Evolutionary conservation across 2,113 vertebrate species (phyloP).

Genomic region (Alligator sinensis): DNA sequence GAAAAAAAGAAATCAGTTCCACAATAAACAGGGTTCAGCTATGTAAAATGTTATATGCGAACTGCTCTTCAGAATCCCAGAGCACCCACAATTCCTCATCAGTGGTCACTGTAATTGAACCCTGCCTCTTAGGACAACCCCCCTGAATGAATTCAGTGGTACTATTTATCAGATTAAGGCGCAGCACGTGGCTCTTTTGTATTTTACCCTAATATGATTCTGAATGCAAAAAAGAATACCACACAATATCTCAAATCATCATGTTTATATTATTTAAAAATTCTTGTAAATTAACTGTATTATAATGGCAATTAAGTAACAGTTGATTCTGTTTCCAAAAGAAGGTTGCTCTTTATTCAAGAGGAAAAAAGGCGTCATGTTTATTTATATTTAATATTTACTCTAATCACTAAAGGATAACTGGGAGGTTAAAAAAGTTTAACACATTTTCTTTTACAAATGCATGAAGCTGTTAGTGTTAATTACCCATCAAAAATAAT

Average conservation of each 20-base stretch:
- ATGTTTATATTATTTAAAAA: neutral
- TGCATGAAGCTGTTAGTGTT: neutral
- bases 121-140: neutral
- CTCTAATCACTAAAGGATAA: neutral
- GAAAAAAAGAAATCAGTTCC: no score
- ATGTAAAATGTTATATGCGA: neutral
- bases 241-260: neutral
- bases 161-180: neutral
- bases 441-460: slow-evolving; percentile 14
- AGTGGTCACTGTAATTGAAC: neutral
- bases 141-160: neutral
- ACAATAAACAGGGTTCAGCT: no score
- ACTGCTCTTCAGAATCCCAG: neutral
- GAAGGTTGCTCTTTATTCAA: neutral
- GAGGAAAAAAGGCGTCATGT: neutral
- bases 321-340: neutral
- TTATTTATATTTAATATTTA: neutral
- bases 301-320: neutral
- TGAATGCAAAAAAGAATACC: neutral
- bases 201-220: neutral
- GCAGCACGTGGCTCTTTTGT: neutral
- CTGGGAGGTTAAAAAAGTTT: neutral
- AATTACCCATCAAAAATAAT: neutral
- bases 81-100: neutral
- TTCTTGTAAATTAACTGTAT: neutral